phyloP scores from a whole-genome alignment of 2,113 vertebrate genomes.

The Labrus mixtus region DNA sequence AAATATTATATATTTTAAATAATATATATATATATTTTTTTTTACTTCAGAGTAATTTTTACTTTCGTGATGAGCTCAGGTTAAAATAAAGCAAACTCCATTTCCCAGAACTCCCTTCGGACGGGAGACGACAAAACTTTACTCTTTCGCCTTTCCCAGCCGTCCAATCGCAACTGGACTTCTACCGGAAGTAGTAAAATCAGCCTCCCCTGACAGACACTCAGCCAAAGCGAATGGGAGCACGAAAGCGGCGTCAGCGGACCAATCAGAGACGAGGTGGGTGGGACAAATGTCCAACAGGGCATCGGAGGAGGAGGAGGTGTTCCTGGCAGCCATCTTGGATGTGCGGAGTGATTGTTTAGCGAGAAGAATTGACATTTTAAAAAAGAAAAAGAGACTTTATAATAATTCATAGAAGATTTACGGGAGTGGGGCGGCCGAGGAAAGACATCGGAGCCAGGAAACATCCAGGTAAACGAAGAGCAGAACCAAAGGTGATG shows the following conservation, averaged over 20 bases:
- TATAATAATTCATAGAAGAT: constrained; percentile 40
- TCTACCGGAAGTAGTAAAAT: constrained; percentile 75
- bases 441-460: constrained; percentile 59
- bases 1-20: too few species aligned
- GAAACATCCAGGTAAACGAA: constrained; percentile 77
- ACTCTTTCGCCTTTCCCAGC: constrained; percentile 78
- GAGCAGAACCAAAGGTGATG: constrained; percentile 11
- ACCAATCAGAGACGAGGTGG: constrained; percentile 53
- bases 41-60: too few species aligned
- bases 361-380: constrained; percentile 80
- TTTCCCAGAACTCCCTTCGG: constrained; percentile 44
- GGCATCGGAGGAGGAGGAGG: constrained; percentile 80
- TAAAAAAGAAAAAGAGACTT: constrained; percentile 64
- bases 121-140: background rate
- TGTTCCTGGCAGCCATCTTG: constrained; percentile 88
- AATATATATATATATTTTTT: too few species aligned
- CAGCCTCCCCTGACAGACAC: constrained; percentile 30
- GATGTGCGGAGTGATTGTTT: constrained; percentile 86
- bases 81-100: background rate
- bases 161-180: constrained; percentile 67
- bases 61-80: too few species aligned
- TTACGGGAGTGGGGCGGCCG: constrained; percentile 42
- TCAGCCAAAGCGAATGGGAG: constrained; percentile 28
- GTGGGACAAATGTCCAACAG: constrained; percentile 66
- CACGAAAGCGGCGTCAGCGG: background rate